phyloP scores from a whole-genome alignment of 2,113 vertebrate species.

The Crotalus horridus region DNA sequence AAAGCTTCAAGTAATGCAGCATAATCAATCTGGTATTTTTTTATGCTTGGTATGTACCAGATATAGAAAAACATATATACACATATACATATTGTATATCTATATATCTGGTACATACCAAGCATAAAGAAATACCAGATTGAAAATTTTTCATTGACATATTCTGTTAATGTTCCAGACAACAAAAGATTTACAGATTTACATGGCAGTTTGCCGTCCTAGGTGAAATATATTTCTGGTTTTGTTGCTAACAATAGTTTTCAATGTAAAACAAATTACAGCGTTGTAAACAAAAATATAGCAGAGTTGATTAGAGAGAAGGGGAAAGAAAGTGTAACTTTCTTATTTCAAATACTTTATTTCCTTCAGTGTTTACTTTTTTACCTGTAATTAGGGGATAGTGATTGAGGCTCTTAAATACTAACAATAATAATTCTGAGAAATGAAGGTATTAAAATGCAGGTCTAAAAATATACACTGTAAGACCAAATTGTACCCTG shows the following conservation, averaged over 20 bases:
- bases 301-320: neutral
- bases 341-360: neutral
- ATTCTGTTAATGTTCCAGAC: slow-evolving; percentile 16
- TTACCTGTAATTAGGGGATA: neutral
- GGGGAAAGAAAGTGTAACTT: neutral
- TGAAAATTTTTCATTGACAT: slow-evolving; percentile 16
- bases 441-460: neutral
- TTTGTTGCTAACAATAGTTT: neutral
- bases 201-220: slow-evolving; percentile 32
- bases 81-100: too few relatives aligned
- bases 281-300: slow-evolving; percentile 1
- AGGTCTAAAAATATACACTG: neutral
- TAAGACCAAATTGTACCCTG: neutral
- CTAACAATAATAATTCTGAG: neutral
- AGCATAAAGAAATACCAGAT: neutral
- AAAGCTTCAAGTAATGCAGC: neutral
- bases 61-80: too few relatives aligned
- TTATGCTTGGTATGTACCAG: too few relatives aligned
- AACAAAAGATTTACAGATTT: slow-evolving; percentile 35
- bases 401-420: neutral
- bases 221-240: slow-evolving; percentile 22
- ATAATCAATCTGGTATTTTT: neutral
- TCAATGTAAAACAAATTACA: neutral
- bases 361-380: neutral
- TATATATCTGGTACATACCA: neutral